A percentile compares a stretch with the other conserved stretches of the same genome.
Evolutionary conservation across 2,888 invertebrate genomes (phyloP).

Genomic region (Theodoxus fluviatilis): DNA sequence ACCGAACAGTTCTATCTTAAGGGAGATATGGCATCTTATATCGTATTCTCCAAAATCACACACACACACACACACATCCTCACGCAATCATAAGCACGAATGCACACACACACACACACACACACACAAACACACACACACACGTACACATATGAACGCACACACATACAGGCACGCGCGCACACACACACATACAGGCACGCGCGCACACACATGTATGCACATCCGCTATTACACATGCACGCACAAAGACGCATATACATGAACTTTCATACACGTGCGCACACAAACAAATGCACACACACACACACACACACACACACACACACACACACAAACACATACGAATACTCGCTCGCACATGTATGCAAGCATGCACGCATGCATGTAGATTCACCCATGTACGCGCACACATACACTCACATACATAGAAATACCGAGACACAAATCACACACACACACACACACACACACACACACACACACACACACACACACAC

Average conservation of each 20-base stretch:
- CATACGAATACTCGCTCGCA: neutral
- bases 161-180: neutral
- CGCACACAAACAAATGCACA: neutral
- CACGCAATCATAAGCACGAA: neutral
- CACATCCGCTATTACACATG: neutral
- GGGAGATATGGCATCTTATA: neutral
- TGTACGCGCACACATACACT: too few relatives aligned
- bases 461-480: too few relatives aligned
- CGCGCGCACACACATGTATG: neutral
- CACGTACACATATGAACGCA: neutral
- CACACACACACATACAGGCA: neutral
- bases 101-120: constrained; percentile 6
- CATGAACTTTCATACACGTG: neutral
- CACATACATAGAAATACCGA: too few relatives aligned
- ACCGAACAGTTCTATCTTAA: too few relatives aligned
- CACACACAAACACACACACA: neutral
- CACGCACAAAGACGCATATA: neutral
- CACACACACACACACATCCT: constrained; percentile 3
- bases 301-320: neutral
- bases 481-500: too few relatives aligned
- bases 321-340: constrained; percentile 7
- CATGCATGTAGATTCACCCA: too few relatives aligned
- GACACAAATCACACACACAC: too few relatives aligned
- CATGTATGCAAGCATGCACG: neutral
- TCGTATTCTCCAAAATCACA: neutral